These are phyloP conservation scores for Sphecodes monilicornis DNA, from an alignment of 2,888 invertebrate species.

Conservation along the genomic window DNA sequence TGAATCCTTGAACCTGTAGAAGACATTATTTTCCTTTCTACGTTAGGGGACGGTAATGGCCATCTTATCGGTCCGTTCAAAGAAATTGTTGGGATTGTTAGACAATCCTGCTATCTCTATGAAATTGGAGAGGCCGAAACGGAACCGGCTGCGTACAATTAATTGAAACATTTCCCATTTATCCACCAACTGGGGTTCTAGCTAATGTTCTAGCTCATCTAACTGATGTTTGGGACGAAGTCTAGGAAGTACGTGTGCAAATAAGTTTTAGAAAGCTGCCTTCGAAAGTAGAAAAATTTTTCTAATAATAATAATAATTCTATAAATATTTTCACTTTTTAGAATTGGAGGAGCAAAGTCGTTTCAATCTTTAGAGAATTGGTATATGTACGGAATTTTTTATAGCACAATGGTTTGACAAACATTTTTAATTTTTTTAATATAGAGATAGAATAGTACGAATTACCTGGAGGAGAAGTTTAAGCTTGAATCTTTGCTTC, in stretches of 20 bases:
- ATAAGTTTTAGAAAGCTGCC: background rate
- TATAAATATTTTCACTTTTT: no score
- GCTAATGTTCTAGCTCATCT: no score
- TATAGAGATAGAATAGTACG: no score
- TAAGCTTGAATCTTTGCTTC: no score
- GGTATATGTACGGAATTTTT: no score
- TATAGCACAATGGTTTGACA: background rate
- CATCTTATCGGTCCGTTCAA: background rate
- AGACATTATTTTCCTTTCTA: conserved; percentile 35
- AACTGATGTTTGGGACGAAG: no score
- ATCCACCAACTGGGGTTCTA: background rate
- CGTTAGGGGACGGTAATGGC: conserved; percentile 6
- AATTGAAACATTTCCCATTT: background rate
- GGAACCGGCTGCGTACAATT: background rate
- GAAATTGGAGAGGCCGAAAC: background rate
- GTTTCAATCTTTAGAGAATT: no score
- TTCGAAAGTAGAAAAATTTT: background rate
- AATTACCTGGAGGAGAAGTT: no score
- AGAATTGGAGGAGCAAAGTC: background rate
- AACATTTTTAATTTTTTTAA: background rate
- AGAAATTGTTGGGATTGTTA: background rate
- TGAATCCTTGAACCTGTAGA: conserved; percentile 31
- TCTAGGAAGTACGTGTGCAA: no score
- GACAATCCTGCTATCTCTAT: background rate
- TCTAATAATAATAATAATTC: no score